Conservation (phyloP, 2,113 vertebrate genomes). For the Seriola rivoliana region DNA sequence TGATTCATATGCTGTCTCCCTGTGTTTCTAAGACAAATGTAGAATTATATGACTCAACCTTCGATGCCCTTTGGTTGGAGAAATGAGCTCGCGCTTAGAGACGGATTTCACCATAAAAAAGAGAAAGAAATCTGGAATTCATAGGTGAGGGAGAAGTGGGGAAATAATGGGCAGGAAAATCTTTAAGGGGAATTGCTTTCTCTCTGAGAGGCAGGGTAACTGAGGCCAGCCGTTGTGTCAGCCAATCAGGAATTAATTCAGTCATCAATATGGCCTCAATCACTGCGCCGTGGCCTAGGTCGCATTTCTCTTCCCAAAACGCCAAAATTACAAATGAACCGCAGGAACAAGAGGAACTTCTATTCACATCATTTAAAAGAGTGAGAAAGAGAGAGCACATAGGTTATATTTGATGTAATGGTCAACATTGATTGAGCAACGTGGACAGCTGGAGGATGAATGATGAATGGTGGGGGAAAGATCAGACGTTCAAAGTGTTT, state of each 20-base stretch:
- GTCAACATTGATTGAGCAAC: background rate
- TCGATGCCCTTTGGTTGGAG: conserved; percentile 67
- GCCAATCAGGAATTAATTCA: conserved; percentile 63
- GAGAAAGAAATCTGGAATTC: conserved; percentile 38
- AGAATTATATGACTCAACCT: conserved; percentile 75
- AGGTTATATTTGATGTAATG: conserved; percentile 13
- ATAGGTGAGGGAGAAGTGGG: conserved; percentile 40
- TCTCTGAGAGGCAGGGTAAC: conserved; percentile 35
- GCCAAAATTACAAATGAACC: conserved; percentile 26
- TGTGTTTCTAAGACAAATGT: conserved; percentile 74
- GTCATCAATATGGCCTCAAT: conserved; percentile 62
- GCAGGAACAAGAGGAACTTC: background rate
- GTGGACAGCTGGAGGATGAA: background rate
- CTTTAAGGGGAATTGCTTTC: conserved; percentile 66
- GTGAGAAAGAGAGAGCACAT: background rate
- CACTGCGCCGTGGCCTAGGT: conserved; percentile 2
- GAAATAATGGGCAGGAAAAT: conserved; percentile 49
- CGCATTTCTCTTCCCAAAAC: conserved; percentile 20
- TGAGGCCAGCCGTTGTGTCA: conserved; percentile 23
- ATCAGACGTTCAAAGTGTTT: conserved; percentile 27
- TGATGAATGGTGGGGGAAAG: background rate
- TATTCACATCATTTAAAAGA: background rate
- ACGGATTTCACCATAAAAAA: conserved; percentile 17
- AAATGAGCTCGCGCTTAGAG: conserved; percentile 50
- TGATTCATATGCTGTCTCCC: conserved; percentile 73